Evolutionary conservation across 2,113 vertebrate genomes (phyloP).

Genomic region (Ascaphus truei): DNA sequence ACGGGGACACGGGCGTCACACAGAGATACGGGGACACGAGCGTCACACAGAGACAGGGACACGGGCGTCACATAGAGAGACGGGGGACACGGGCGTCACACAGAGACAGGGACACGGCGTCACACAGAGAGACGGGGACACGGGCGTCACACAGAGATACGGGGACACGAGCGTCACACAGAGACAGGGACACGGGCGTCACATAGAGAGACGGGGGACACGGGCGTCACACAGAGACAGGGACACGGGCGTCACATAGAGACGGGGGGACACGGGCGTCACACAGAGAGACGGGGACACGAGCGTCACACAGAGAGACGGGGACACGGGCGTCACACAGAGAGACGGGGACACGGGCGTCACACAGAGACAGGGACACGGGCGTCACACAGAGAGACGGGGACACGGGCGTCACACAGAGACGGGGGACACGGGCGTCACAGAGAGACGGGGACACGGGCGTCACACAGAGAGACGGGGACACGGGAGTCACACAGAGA

Average conservation of each 20-base stretch:
- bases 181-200: not conserved
- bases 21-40: not conserved
- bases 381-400: constrained; percentile 31
- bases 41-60: not conserved
- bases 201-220: constrained; percentile 20
- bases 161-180: no score
- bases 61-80: no score
- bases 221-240: not conserved
- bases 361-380: not conserved
- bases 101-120: not conserved
- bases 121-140: no score
- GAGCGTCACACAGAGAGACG: not conserved
- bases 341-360: constrained; percentile 10
- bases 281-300: no score
- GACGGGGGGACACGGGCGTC: no score
- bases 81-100: no score
- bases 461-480: no score
- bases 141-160: no score
- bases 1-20: no score
- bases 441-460: not conserved
- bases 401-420: no score
- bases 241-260: not conserved
- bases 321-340: not conserved
- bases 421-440: no score
- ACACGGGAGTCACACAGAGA: no score